phyloP scores from a whole-genome alignment of 53 echinoderm and acorn worm species.

The Patiria pectinifera region DNA sequence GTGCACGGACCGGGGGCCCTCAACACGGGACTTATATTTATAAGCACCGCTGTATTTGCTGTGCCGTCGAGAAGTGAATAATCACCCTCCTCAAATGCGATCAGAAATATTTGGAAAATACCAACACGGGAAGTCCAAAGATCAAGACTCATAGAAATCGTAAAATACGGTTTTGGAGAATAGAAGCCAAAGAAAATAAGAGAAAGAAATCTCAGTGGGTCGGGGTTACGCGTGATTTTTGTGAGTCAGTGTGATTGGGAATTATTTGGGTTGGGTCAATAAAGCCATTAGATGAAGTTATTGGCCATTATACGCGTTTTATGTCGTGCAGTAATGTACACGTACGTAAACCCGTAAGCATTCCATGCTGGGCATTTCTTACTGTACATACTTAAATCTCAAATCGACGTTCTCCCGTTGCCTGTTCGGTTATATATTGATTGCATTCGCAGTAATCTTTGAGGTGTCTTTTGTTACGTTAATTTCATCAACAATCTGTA shows the following conservation, averaged over 20 bases:
- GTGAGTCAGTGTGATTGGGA: neutral
- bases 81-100: conserved; percentile 9
- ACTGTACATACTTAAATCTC: no score
- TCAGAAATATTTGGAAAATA: neutral
- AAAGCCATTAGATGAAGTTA: conserved; percentile 53
- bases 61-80: conserved; percentile 38
- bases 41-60: conserved; percentile 25
- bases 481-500: no score
- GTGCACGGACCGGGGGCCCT: neutral
- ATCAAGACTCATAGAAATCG: conserved; percentile 33
- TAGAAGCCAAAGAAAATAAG: neutral
- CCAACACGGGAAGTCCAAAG: conserved; percentile 23
- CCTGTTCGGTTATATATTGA: no score
- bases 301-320: conserved; percentile 26
- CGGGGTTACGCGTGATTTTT: conserved; percentile 19
- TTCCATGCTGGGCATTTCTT: neutral
- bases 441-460: no score
- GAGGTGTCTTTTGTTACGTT: no score
- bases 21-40: neutral
- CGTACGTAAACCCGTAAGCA: neutral
- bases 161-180: neutral
- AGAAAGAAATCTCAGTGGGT: neutral
- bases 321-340: neutral
- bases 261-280: conserved; percentile 40
- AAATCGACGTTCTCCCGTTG: no score